phyloP scores from a whole-genome alignment of 2,888 invertebrate species.

The Aricia artaxerxes region DNA sequence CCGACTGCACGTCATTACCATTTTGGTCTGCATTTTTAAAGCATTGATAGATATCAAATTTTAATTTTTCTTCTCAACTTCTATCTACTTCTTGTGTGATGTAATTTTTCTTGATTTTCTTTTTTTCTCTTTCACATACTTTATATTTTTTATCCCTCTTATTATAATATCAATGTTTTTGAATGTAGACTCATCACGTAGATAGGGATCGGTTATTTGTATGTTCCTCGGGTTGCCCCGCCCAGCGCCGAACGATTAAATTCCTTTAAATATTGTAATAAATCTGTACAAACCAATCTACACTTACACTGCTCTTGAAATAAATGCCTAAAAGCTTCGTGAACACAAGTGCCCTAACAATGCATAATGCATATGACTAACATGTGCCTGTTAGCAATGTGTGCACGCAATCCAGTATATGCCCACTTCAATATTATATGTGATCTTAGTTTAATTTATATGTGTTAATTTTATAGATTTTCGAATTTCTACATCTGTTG shows the following conservation, averaged over 20 bases:
- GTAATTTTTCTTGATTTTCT: conserved; percentile 10
- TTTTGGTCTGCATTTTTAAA: conserved; percentile 73
- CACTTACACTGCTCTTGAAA: conserved; percentile 59
- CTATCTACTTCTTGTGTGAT: conserved; percentile 33
- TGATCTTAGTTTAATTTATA: conserved; percentile 70
- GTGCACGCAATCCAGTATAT: conserved; percentile 76
- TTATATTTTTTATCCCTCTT: conserved; percentile 34
- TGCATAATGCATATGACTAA: conserved; percentile 48
- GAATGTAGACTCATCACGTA: conserved; percentile 71
- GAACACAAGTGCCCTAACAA: conserved; percentile 60
- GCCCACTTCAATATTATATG: conserved; percentile 77
- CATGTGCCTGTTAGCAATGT: conserved; percentile 76
- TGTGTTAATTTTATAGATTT: conserved; percentile 61
- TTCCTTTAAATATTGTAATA: conserved; percentile 60
- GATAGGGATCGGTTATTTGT: conserved; percentile 60
- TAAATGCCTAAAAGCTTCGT: conserved; percentile 51
- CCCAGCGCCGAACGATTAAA: conserved; percentile 73
- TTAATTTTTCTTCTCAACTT: conserved; percentile 32
- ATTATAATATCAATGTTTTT: conserved; percentile 50
- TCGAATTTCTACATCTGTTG: conserved; percentile 60
- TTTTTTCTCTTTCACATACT: conserved; percentile 34
- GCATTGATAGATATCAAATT: conserved; percentile 37
- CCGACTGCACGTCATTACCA: conserved; percentile 68
- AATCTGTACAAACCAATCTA: conserved; percentile 51
- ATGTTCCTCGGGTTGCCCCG: conserved; percentile 69